Base-by-base conservation (phyloP, 2,888 invertebrate genomes). In the Therioaphis trifolii region DNA sequence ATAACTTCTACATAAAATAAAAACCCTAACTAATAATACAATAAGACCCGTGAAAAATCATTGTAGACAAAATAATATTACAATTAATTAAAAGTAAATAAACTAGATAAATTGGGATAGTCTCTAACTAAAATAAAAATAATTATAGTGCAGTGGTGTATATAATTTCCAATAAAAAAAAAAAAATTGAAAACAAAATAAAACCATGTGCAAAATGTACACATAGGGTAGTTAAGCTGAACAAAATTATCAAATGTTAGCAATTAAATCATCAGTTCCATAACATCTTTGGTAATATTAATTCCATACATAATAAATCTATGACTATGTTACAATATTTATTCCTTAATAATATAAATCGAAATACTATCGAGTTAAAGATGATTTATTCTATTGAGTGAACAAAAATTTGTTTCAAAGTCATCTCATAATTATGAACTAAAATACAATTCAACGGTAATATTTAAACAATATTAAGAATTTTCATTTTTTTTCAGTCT, bases 251-350 rank as follows among this genome's bases (percentile, higher is more conserved):
- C 55, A 78, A 78, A 55, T 55, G 40, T 69, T 24, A 24, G 14
- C n/a, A 18, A 40, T 69, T 18, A 77, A 63, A 49, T 61, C 24
- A 49, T 82, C 78, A 78, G 78, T 78, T 78, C 68, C 27, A 12
- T 78, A 76, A 76, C 49, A 78, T 82, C 82, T 82, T 82, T 82
- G 82, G 82, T 74, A 82, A 74, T 49, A 74, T 61, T 74, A 82
- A 66, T 61, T 69, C 43, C 46, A 21, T 72, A 82, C 21, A 82
- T 24, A 55, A 74, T 82, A 82, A 27, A 49, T n/a, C 15, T 61
- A 72, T 69, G n/a, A 46, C 15, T 71, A 71, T 35, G 46, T 71
- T 69, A 79, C 55, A 79, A 69, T 58, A 52, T 80, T 80, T 78
- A 78, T 69, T 78, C 68, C 68, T 69, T 27, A 78, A 43, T 68